Conservation (phyloP, 2,797 vertebrate genomes). For the Alfaro cultratus region DNA sequence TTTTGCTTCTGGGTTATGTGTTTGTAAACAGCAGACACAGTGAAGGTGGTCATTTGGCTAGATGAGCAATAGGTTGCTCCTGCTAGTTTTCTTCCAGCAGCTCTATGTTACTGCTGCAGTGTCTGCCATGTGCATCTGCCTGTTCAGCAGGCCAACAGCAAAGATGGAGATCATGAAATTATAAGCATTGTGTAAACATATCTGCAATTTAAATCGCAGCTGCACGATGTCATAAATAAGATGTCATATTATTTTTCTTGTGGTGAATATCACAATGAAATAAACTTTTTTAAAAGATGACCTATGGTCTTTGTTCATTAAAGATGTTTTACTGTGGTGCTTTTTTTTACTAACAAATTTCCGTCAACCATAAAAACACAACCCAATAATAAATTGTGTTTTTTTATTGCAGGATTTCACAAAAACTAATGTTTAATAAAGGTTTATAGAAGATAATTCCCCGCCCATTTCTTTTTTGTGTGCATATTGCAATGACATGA, state of each 20-base stretch:
- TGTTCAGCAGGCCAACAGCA: conserved; percentile 37
- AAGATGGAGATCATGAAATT: conserved; percentile 25
- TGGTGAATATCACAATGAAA: neutral
- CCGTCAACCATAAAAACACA: no score
- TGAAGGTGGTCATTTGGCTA: conserved; percentile 61
- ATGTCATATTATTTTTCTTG: neutral
- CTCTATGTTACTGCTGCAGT: conserved; percentile 42
- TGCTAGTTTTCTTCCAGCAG: conserved; percentile 48
- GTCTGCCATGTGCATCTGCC: conserved; percentile 47
- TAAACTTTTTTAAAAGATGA: neutral
- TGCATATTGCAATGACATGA: neutral
- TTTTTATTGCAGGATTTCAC: neutral
- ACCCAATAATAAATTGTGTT: no score
- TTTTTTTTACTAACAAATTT: no score
- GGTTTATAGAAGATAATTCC: neutral
- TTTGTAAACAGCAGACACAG: conserved; percentile 34
- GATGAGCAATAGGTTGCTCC: conserved; percentile 31
- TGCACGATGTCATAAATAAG: neutral
- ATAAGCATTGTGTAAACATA: neutral
- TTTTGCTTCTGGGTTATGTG: conserved; percentile 34
- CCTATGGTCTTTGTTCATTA: neutral
- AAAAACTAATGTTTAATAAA: neutral
- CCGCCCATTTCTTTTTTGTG: neutral
- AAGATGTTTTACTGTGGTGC: neutral
- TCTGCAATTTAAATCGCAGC: neutral